Percentiles rank a stretch among this genome's conserved stretches.
Evolutionary conservation across 2,113 vertebrate genomes (phyloP).

Genomic region (Poeciliopsis prolifica): DNA sequence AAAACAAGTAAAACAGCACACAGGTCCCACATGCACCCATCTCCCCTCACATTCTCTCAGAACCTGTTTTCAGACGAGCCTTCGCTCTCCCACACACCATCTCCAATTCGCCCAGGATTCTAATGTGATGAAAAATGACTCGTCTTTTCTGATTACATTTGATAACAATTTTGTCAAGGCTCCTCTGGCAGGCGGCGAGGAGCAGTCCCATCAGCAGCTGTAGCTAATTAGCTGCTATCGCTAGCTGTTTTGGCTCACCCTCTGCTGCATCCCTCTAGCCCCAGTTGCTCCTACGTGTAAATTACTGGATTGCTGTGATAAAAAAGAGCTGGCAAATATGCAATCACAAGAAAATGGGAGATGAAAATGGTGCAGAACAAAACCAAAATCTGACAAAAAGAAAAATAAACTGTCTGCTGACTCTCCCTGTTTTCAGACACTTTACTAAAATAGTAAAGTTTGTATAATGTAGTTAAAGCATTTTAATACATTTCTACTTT

Average conservation of each 20-base stretch:
- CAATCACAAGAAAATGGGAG: constrained; percentile 24
- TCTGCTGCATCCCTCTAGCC: constrained; percentile 65
- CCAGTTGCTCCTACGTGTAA: constrained; percentile 69
- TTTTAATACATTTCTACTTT: constrained; percentile 21
- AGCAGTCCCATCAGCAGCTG: constrained; percentile 88
- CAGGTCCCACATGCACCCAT: constrained; percentile 5
- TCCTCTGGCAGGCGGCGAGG: constrained; percentile 72
- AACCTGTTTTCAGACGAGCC: constrained; percentile 27
- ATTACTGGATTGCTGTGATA: constrained; percentile 78
- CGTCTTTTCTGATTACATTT: constrained; percentile 78
- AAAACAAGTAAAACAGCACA: neutral
- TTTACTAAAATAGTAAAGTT: constrained; percentile 23
- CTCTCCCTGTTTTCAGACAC: constrained; percentile 13
- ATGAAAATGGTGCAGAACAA: constrained; percentile 25
- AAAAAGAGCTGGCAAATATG: constrained; percentile 61
- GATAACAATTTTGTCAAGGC: constrained; percentile 84
- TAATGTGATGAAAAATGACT: constrained; percentile 71
- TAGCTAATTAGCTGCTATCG: constrained; percentile 85
- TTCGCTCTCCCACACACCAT: constrained; percentile 25
- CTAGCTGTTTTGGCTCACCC: constrained; percentile 83
- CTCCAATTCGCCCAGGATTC: constrained; percentile 54
- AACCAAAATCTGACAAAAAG: constrained; percentile 1
- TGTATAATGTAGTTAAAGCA: neutral
- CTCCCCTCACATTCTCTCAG: constrained; percentile 38
- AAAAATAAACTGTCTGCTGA: neutral